Evolutionary conservation across 2,888 invertebrate species (phyloP), one percentile per base, ranked within the genome.

Genomic region (Cataglyphis albicans): DNA sequence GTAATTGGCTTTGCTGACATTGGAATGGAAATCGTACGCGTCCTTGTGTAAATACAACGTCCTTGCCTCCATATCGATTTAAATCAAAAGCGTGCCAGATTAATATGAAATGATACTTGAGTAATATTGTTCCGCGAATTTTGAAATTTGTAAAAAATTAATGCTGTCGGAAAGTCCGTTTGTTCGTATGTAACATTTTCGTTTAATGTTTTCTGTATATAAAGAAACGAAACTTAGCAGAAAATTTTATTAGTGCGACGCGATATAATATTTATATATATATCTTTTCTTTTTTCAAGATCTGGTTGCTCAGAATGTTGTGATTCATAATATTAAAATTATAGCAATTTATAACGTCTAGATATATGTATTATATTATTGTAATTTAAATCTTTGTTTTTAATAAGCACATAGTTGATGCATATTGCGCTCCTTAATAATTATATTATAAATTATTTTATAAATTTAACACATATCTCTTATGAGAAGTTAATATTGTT

Each of bases 41-140:
- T 21, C n/a, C 29, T 35, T 21, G 70, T 25, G 38, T 15, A 73
- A 57, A 65, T 55, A n/a, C 57, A 68, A 67, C 5, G 78, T 44
- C 68, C 68, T 78, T 78, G 78, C 32, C 44, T 57, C n/a, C n/a
- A 25, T 78, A 78, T 78, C 41, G 78, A 78, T 78, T 68, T 6
- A 12, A 52, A 38, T 29, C 55, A 21, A 76, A 76, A 76, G 75
- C 35, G 38, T 29, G 38, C 1, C 25, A 41, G 21, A 55, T 68
- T 68, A 64, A 25, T 35, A 25, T 25, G 29, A 76, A 61, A 78
- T 25, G 44, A 44, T 55, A 48, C 12, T 6, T 15, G 18, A 67
- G 57, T 55, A 68, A 78, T 68, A 12, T 9, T 6, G 32, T 78
- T 68, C 68, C 7, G 32, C n/a, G 78, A 68, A 78, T 68, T 78